Conservation (phyloP, 2,113 vertebrate species). For the Neodontobutis hainanensis region DNA sequence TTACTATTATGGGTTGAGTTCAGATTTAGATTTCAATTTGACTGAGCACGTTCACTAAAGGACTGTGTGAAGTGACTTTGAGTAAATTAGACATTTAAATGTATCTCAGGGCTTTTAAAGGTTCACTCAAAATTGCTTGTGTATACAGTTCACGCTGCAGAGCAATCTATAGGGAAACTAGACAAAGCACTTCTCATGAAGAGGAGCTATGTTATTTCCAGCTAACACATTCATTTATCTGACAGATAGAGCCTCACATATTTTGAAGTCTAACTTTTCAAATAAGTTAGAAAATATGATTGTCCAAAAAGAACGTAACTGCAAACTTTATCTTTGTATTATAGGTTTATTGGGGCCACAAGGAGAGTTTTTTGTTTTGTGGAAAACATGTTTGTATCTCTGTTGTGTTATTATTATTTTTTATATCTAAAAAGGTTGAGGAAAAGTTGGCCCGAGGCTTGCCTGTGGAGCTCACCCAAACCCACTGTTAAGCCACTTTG, state of each 20-base stretch:
- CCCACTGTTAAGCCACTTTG: constrained; percentile 1
- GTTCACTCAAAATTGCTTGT: constrained; percentile 14
- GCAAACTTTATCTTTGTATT: not conserved
- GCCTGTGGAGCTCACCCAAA: not conserved
- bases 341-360: not conserved
- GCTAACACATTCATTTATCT: not conserved
- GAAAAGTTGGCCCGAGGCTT: not conserved
- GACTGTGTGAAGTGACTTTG: not conserved
- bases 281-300: not conserved
- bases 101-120: constrained; percentile 2
- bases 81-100: constrained; percentile 20
- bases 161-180: constrained; percentile 8
- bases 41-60: not conserved
- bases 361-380: not conserved
- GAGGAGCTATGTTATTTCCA: not conserved
- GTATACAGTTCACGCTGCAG: not conserved
- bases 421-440: not conserved
- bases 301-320: not conserved
- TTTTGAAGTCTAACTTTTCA: not conserved
- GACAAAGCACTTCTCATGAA: not conserved
- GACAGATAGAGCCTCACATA: not conserved
- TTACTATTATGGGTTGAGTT: constrained; percentile 12
- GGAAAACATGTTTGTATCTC: not conserved
- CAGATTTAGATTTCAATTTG: constrained; percentile 4
- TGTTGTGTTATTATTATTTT: not conserved